phyloP scores from a whole-genome alignment of 2,113 vertebrate species.

The Channa argus region DNA sequence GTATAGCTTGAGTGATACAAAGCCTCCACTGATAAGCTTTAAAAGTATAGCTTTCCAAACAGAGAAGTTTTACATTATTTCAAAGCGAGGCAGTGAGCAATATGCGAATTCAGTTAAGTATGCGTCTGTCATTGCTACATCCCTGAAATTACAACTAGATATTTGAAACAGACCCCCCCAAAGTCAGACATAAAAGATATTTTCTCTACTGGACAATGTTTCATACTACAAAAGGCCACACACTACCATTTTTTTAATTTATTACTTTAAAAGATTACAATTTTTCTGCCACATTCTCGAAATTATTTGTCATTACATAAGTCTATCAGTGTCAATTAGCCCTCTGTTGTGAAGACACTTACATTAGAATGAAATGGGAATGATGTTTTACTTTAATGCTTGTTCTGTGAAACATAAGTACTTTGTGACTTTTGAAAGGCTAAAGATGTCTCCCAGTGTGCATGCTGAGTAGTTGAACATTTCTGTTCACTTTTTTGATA shows the following conservation, averaged over 20 bases:
- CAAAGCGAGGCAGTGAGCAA: no score
- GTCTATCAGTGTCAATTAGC: conserved; percentile 30
- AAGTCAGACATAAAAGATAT: conserved; percentile 8
- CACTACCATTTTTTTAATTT: neutral
- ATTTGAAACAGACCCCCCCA: neutral
- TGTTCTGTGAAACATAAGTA: no score
- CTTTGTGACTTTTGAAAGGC: neutral
- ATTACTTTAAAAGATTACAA: neutral
- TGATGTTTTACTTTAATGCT: neutral
- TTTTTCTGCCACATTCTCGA: neutral
- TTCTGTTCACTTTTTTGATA: conserved; percentile 17
- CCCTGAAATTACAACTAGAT: conserved; percentile 14
- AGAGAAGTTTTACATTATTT: neutral
- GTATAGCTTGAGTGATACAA: conserved; percentile 17
- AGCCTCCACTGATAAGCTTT: neutral
- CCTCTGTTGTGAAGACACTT: neutral
- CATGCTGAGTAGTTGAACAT: conserved; percentile 46
- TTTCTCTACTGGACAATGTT: conserved; percentile 76
- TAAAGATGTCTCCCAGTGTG: conserved; percentile 3
- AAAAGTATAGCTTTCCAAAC: neutral
- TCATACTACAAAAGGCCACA: conserved; percentile 36
- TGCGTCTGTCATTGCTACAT: neutral
- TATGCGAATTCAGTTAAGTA: no score
- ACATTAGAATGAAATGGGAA: neutral
- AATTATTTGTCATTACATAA: neutral